Evolutionary conservation across 1,140 invertebrate genomes (phyloP), one percentile per base, ranked within the genome.

Genomic region (Bombus soroeensis): DNA sequence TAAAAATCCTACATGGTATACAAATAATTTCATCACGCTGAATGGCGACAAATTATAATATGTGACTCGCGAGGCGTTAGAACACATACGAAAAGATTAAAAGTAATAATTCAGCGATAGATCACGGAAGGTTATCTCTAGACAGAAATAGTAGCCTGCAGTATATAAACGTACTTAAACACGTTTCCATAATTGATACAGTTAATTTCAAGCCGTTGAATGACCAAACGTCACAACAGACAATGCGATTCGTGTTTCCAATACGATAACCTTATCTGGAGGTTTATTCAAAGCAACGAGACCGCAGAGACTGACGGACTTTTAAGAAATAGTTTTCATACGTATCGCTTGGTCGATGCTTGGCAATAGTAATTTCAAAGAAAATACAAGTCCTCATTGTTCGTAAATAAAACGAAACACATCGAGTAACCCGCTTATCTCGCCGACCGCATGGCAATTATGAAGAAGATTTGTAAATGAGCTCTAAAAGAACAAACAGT

Each of bases 311-410:
- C 18, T 8, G 10, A 25, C 12, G 6, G 22, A 37, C 15, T 47
- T 43, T 43, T 22, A 8, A 18, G 66, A n/a, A 25, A 68, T 25
- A 47, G 28, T 22, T 53, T 47, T 32, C 64, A 18, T 66, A 25
- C 1, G n/a, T 15, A 47, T 3, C n/a, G 22, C 28, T n/a, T 28
- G 4, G 10, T 4, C 41, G 41, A 34, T 25, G 1, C 2, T n/a
- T 47, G 32, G 6, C n/a, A 43, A 28, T 28, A 37, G 5, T 32
- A 68, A 79, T 47, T 79, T 28, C 8, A n/a, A n/a, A 15, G 62
- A 39, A 68, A n/a, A 79, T 79, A 32, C 77, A 47, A 68, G n/a
- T 68, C 18, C 13, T 47, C 18, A 66, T 80, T 80, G 64, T 70
- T 70, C 25, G 2, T 18, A 3, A n/a, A 28, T 32, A 39, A 22